phyloP scores from a whole-genome alignment of 2,888 invertebrate species.

The Smittia sp. region DNA sequence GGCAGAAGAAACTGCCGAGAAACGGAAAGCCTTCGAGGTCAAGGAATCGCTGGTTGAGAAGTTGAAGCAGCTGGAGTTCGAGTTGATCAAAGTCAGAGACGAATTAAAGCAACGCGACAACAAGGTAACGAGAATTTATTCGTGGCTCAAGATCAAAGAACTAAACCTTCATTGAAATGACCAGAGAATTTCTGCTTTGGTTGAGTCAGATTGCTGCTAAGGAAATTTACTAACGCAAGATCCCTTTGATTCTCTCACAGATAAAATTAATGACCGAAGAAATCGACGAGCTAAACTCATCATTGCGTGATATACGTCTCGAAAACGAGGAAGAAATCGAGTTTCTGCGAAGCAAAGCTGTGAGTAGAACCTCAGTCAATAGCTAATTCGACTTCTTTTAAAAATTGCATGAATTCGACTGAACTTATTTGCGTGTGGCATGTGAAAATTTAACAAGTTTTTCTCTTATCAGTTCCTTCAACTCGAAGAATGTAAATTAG shows the following conservation, averaged over 20 bases:
- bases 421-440: not conserved
- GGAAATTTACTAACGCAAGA: not conserved
- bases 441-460: not conserved
- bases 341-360: conserved; percentile 58
- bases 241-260: conserved; percentile 44
- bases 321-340: conserved; percentile 58
- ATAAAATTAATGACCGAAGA: conserved; percentile 67
- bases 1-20: conserved; percentile 78
- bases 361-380: conserved; percentile 53
- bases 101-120: conserved; percentile 50
- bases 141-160: too few relatives aligned
- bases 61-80: conserved; percentile 54
- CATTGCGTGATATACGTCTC: conserved; percentile 57
- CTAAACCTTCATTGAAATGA: too few relatives aligned
- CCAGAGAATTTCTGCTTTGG: too few relatives aligned
- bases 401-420: not conserved
- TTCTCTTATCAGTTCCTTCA: not conserved
- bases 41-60: conserved; percentile 65
- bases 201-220: too few relatives aligned
- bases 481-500: too few relatives aligned
- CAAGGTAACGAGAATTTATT: conserved; percentile 46
- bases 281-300: conserved; percentile 68
- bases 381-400: not conserved
- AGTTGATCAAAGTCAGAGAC: conserved; percentile 48
- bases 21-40: conserved; percentile 69